Conservation (phyloP, 1,140 invertebrate genomes). For the Drosophila azteca region DNA sequence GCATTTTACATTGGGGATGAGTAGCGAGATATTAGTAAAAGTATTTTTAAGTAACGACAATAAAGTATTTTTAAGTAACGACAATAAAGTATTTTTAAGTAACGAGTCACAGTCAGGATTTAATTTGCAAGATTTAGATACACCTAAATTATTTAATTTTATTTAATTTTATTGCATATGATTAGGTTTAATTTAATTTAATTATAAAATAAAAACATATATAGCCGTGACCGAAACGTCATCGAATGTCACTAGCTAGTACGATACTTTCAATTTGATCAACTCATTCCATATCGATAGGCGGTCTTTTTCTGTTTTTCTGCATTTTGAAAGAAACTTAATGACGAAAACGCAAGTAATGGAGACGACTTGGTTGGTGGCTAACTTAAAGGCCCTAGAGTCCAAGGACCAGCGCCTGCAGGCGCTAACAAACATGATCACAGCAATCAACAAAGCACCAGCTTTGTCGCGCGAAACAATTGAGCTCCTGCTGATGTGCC, state of each 20-base stretch:
- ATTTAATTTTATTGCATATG: too few relatives aligned
- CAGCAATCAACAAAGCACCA: conserved; percentile 59
- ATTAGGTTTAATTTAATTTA: too few relatives aligned
- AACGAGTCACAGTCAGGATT: not conserved
- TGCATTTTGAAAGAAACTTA: not conserved
- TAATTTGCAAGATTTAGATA: too few relatives aligned
- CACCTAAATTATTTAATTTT: too few relatives aligned
- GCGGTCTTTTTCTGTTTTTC: not conserved
- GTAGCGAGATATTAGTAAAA: not conserved
- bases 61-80: too few relatives aligned
- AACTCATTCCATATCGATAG: too few relatives aligned
- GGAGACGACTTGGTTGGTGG: conserved; percentile 84
- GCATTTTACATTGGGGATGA: conserved; percentile 23
- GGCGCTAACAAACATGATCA: conserved; percentile 58
- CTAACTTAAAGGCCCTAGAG: conserved; percentile 77
- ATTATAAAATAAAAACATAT: too few relatives aligned
- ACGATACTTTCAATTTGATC: too few relatives aligned
- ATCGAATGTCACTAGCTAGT: too few relatives aligned
- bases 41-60: too few relatives aligned
- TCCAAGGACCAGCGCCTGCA: conserved; percentile 78
- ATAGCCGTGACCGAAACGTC: too few relatives aligned
- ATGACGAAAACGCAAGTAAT: conserved; percentile 32
- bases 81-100: too few relatives aligned
- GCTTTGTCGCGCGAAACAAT: conserved; percentile 56
- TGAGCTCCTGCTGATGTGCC: conserved; percentile 72